These are phyloP conservation scores for Vulpes lagopus DNA, from an alignment of 2,113 vertebrate genomes.

Conservation along the genomic window DNA sequence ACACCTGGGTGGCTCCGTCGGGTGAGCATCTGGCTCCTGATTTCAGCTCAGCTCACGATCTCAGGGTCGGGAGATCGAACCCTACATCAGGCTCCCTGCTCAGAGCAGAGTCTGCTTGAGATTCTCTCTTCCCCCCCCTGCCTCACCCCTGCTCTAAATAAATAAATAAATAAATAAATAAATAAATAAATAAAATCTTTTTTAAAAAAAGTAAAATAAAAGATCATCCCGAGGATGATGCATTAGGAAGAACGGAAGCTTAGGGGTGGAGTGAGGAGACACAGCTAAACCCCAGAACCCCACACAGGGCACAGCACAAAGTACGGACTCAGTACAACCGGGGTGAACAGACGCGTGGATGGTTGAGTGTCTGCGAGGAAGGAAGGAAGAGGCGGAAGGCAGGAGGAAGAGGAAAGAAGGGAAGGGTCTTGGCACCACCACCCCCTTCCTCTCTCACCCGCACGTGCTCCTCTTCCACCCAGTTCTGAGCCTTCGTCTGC, in stretches of 20 bases:
- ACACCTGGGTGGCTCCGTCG: neutral
- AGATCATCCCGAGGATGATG: neutral
- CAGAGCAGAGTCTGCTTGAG: neutral
- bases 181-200: neutral
- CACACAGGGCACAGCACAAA: neutral
- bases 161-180: neutral
- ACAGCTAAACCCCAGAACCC: neutral
- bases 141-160: neutral
- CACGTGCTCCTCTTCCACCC: constrained; percentile 74
- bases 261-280: neutral
- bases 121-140: neutral
- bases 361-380: neutral
- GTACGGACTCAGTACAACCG: neutral
- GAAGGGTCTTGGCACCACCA: neutral
- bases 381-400: neutral
- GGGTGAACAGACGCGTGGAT: neutral
- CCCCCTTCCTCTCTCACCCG: neutral
- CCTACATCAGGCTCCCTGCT: neutral
- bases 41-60: neutral
- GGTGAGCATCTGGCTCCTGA: neutral
- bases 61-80: neutral
- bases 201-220: neutral
- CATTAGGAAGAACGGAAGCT: neutral
- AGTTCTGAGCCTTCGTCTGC: constrained; percentile 76
- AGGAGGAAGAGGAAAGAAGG: neutral